Conservation (phyloP, 2,797 vertebrate species). For the Ctenopoma multispine region DNA sequence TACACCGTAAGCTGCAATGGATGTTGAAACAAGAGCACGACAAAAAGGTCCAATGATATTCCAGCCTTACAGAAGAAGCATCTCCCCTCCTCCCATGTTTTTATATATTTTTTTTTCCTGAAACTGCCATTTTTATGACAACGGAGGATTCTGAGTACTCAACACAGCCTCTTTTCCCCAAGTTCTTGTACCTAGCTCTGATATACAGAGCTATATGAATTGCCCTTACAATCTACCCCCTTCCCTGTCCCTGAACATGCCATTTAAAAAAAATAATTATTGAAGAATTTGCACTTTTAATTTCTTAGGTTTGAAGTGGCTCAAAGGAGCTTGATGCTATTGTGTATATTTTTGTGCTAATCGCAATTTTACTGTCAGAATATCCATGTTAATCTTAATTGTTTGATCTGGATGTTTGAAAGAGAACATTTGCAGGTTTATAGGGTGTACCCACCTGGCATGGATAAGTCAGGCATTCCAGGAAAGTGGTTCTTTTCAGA, state of each 20-base stretch:
- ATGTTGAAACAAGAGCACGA: conserved; percentile 89
- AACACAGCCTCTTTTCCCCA: conserved; percentile 68
- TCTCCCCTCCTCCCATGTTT: conserved; percentile 53
- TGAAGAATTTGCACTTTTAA: conserved; percentile 88
- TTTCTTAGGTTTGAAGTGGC: conserved; percentile 90
- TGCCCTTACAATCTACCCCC: conserved; percentile 84
- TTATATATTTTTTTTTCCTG: conserved; percentile 36
- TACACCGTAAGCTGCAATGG: conserved; percentile 99
- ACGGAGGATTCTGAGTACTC: conserved; percentile 73
- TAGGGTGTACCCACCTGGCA: conserved; percentile 99
- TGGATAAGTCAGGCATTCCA: conserved; percentile 99
- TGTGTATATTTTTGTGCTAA: conserved; percentile 91
- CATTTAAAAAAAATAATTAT: conserved; percentile 80
- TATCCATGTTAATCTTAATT: conserved; percentile 88
- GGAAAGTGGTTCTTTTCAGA: conserved; percentile 99
- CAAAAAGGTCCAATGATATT: conserved; percentile 95
- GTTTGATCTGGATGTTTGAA: conserved; percentile 87
- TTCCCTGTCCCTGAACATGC: conserved; percentile 82
- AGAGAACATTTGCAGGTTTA: conserved; percentile 92
- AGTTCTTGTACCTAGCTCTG: conserved; percentile 57
- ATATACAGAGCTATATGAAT: conserved; percentile 68
- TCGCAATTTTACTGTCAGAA: conserved; percentile 87
- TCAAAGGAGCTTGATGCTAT: conserved; percentile 90
- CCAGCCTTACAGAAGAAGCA: conserved; percentile 94
- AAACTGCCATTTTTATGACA: conserved; percentile 77